Evolutionary conservation across 2,113 vertebrate species (phyloP).

Genomic region (Scartelaos histophorus): DNA sequence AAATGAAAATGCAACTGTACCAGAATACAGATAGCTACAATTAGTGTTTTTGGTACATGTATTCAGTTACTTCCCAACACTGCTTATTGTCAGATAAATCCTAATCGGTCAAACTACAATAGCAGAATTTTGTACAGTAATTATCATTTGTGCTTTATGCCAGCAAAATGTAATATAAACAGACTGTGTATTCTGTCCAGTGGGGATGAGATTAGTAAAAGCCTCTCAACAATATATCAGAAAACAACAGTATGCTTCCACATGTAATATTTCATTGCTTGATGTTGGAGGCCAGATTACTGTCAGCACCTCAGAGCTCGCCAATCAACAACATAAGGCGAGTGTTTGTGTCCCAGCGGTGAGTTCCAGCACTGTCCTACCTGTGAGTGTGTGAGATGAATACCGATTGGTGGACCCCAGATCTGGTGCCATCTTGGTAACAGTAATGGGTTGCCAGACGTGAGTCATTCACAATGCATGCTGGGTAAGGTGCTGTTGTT

Average conservation of each 20-base stretch:
- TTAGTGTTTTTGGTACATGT: too few species aligned
- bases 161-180: neutral
- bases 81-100: too few species aligned
- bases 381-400: slow-evolving; percentile 48
- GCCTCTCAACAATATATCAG: slow-evolving; percentile 18
- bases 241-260: slow-evolving; percentile 28
- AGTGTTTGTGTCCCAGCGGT: slow-evolving; percentile 80
- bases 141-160: neutral
- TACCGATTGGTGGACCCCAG: slow-evolving; percentile 56
- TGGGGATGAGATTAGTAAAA: neutral
- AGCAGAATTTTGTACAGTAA: too few species aligned
- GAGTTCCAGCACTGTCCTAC: slow-evolving; percentile 35
- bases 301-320: slow-evolving; percentile 81
- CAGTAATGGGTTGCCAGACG: slow-evolving; percentile 57
- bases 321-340: slow-evolving; percentile 82
- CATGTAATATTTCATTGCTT: slow-evolving; percentile 33
- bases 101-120: too few species aligned
- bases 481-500: slow-evolving; percentile 27
- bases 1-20: too few species aligned
- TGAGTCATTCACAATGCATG: slow-evolving; percentile 59
- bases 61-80: too few species aligned
- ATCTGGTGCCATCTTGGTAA: slow-evolving; percentile 59
- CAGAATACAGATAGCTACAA: too few species aligned
- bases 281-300: slow-evolving; percentile 23
- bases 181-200: neutral